Base-by-base conservation (phyloP, 2,888 invertebrate genomes). In the Linnaemya vulpina region DNA sequence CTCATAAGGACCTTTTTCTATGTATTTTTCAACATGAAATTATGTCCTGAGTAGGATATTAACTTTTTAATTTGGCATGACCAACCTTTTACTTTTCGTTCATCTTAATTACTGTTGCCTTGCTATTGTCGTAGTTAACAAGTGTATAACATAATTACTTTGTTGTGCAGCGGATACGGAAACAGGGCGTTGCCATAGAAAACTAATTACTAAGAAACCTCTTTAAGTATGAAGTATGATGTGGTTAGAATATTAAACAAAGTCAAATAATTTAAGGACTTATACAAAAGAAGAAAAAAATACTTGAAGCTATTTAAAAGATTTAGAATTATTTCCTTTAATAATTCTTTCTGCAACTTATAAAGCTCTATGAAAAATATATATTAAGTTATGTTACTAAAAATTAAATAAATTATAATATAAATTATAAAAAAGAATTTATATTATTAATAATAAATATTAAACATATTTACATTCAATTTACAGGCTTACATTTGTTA, bases 61-160 rank as follows among this genome's bases (percentile, higher is more conserved):
- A 46, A 60, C 30, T 75, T 71, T 63, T 71, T 35, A 63, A 55
- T 40, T 35, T 20, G 30, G 20, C 71, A 40, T 53, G 11, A 17
- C n/a, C 20, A 60, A 51, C n/a, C 58, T 78, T 62, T n/a, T 46
- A 43, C 10, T 58, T 30, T 15, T 10, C 13, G 9, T 75, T 17
- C 60, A 20, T 55, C 67, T 74, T 62, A 84, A 84, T 81, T 76
- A 71, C 83, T 38, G 67, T 75, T 62, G 17, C 35, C 35, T 63
- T 49, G 40, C 43, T 60, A 63, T 78, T 78, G 75, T 15, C 55
- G 63, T 0, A 78, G 55, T 30, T 46, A 46, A 46, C 40, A 76
- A 74, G 17, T 58, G 67, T 35, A 67, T 22, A 60, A 43, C 58
- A 55, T 83, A 75, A 84, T 79, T 65, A 63, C 43, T 74, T 25